Base-by-base conservation (phyloP, 2,888 invertebrate genomes). In the Malachius bipustulatus region DNA sequence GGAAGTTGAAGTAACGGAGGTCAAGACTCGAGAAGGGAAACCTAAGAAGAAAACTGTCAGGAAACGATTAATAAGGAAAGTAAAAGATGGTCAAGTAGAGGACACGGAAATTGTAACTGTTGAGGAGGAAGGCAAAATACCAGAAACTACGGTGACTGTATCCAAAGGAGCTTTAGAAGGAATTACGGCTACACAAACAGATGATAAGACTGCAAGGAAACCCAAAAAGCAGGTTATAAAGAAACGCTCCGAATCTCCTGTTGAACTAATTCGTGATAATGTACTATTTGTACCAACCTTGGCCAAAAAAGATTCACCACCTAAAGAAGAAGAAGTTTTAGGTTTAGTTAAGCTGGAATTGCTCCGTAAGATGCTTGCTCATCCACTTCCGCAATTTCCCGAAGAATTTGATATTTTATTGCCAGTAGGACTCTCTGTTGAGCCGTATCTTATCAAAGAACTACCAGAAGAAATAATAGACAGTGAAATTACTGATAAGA, bases 71-170 rank as follows among this genome's bases (percentile, higher is more conserved):
- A 57, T 55, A 14, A 38, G 59, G 45, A 63, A 59, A 47, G 52
- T 50, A 14, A 53, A 47, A 13, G 58, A 50, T 3, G 51, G 45
- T 14, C 41, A 56, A 48, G 32, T 54, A 44, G 54, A 63, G 52
- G 44, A 47, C 16, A 51, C 54, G 35, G 63, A 65, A 55, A 66
- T 69, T 39, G 59, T 63, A 40, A 66, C 66, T 0, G 51, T 63
- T 29, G 64, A 66, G 41, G 65, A 66, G 52, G 66, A 65, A 39
- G 65, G 62, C 28, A 59, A 65, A 43, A 34, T 60, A 41, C 66
- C 58, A 4, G 51, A 61, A 35, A 58, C 61, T 3, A 53, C 60
- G 1, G 59, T 69, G 12, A 52, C 56, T 14, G 55, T 67, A 3
- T 42, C 44, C 10, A 44, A 45, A 36, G 44, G 42, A 38, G 14